Evolutionary conservation across 2,888 invertebrate genomes (phyloP), one percentile per base, ranked within the genome.

Genomic region (Alsophila aescularia): DNA sequence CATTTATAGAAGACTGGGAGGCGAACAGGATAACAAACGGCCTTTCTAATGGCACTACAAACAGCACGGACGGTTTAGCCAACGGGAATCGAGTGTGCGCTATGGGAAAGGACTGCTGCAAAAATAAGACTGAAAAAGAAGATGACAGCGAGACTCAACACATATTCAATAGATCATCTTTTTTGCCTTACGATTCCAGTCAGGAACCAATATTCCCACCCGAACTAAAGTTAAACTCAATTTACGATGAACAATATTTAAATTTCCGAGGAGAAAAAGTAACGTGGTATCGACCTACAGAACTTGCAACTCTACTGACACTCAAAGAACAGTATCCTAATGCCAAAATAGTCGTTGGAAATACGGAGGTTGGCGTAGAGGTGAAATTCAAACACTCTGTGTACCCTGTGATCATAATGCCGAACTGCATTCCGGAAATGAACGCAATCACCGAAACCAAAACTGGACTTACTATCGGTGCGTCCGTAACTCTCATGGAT

Each of bases 131-230:
- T 66, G 73, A 72, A 37, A 69, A 72, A 21, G 74, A 75, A 48
- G 76, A 83, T 92, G 63, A 83, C 79, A 68, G 90, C 62, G 90
- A 90, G 78, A 90, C 89, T 12, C 88, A 92, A 44, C 81, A 90
- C 57, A 87, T 95, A 53, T 95, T 95, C 71, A 90, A 93, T 62
- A 81, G 90, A 44, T 93, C 91, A 16, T 92, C 94, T 57, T 96
- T 95, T 75, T 73, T 92, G 29, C 94, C 95, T 0, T 95, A 95
- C 68, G 95, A 96, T 80, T 85, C 94, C 0, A 92, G 94, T 4
- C 97, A 97, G 82, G 97, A 97, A 79, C 94, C 95, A 1, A 96
- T 97, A 67, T 97, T 97, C 79, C 97, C 97, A 10, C 95, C 96
- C 2, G 96, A 96, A 81, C 82, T 97, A 39, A 94, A 94, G 81